These are phyloP conservation scores for Myrmecobius fasciatus DNA, from an alignment of 2,113 vertebrate genomes.

Conservation along the genomic window DNA sequence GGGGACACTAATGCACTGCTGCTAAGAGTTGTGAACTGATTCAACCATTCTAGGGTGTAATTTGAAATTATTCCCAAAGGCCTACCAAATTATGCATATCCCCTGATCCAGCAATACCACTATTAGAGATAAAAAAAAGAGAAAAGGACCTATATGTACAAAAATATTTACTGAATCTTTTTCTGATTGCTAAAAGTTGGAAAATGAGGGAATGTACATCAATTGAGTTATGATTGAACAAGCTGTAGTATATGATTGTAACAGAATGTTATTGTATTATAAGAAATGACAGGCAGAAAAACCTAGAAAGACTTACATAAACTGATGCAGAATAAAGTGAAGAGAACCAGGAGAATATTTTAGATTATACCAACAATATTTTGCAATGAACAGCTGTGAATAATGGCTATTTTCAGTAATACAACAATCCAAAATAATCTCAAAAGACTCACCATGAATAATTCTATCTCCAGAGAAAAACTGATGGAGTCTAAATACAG, in stretches of 20 bases:
- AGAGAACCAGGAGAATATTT: neutral
- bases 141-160: neutral
- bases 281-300: neutral
- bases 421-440: neutral
- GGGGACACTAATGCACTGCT: too few species aligned
- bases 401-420: neutral
- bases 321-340: neutral
- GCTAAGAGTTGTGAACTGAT: too few species aligned
- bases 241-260: neutral
- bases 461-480: neutral
- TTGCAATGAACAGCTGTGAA: neutral
- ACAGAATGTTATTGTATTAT: neutral
- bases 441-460: neutral
- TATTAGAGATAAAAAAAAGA: neutral
- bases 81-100: too few species aligned
- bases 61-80: too few species aligned
- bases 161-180: neutral
- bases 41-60: too few species aligned
- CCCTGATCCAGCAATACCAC: too few species aligned
- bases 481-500: neutral
- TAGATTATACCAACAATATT: neutral
- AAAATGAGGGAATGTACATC: neutral
- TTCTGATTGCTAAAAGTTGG: neutral
- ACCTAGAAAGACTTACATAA: neutral
- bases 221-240: neutral